A percentile compares a stretch with the other conserved stretches of the same genome.
These are phyloP conservation scores for Monarcha castaneiventris DNA, from an alignment of 2,113 vertebrate genomes.

Conservation along the genomic window DNA sequence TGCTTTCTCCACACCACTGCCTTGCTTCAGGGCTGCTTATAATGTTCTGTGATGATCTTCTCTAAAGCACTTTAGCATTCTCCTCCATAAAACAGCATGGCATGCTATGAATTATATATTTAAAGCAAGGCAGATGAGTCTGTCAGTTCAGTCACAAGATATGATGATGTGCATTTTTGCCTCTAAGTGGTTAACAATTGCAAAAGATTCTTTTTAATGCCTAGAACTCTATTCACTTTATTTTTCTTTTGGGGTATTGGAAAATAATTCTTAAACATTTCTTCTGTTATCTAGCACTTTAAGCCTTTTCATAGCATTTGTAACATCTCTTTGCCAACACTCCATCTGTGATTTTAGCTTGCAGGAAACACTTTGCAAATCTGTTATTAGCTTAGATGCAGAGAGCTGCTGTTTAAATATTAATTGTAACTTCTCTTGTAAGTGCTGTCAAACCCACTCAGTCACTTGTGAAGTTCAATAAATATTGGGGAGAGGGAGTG, in stretches of 20 bases:
- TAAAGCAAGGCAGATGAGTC: background rate
- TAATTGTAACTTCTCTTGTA: background rate
- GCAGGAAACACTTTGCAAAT: slow-evolving; percentile 30
- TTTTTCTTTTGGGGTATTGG: background rate
- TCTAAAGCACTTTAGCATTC: background rate
- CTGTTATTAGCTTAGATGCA: slow-evolving; percentile 24
- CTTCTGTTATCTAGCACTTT: slow-evolving; percentile 1
- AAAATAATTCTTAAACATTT: background rate
- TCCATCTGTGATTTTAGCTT: slow-evolving; percentile 49
- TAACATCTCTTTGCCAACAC: background rate
- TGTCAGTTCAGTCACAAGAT: background rate
- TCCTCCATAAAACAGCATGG: background rate
- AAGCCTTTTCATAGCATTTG: background rate
- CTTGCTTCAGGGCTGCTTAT: background rate
- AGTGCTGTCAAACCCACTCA: background rate
- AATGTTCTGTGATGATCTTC: background rate
- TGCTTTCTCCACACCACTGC: background rate
- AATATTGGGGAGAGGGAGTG: background rate
- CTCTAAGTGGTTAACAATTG: slow-evolving; percentile 13
- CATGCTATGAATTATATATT: background rate
- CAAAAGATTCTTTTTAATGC: background rate
- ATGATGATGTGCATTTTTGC: background rate
- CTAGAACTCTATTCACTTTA: background rate
- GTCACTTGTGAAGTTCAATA: background rate
- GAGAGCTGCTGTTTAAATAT: slow-evolving; percentile 52